Evolutionary conservation across 2,888 invertebrate species (phyloP), one percentile per base, ranked within the genome.

Genomic region (Sarcophaga subvicina): DNA sequence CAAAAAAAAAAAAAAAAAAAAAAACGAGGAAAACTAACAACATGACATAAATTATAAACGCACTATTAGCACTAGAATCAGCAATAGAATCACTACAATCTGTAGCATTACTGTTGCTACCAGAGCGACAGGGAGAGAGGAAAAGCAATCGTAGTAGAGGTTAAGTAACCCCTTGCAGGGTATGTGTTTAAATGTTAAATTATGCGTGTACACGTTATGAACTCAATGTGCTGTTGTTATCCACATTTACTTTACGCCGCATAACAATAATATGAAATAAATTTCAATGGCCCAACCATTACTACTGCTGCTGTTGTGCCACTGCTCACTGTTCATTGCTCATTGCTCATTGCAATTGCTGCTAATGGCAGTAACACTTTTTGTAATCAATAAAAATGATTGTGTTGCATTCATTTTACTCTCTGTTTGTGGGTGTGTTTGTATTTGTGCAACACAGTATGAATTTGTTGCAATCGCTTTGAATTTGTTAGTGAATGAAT

Each of bases 171-270:
- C 37, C 12, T 4, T 12, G 54, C 54, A 14, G 54, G 54, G 54
- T 4, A 37, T 37, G 54, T 54, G 54, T 54, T 54, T 54, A 54
- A 54, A 54, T 54, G 54, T 54, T 67, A 81, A 83, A 76, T 86
- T 86, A 87, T 81, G 73, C 75, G 80, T 59, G 75, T 79, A 73
- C 80, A 81, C 59, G 78, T 62, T 60, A 47, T 25, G 59, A 54
- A 12, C 17, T 14, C 17, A 47, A 59, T 5, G 25, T 27, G 11
- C 25, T 54, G 17, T 54, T 54, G 54, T 54, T 54, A 5, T 0
- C 5, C 17, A 54, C 12, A 17, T 54, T 54, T 54, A 54, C 17
- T 54, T 14, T 54, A 54, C 54, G 3, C 54, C 54, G 37, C 17
- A 54, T 54, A 14, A 17, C 54, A 54, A 17, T 54, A 14, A 12